A percentile compares a stretch with the other conserved stretches of the same genome.
phyloP scores from a whole-genome alignment of 1,140 invertebrate species.

The Cotesia glomerata region DNA sequence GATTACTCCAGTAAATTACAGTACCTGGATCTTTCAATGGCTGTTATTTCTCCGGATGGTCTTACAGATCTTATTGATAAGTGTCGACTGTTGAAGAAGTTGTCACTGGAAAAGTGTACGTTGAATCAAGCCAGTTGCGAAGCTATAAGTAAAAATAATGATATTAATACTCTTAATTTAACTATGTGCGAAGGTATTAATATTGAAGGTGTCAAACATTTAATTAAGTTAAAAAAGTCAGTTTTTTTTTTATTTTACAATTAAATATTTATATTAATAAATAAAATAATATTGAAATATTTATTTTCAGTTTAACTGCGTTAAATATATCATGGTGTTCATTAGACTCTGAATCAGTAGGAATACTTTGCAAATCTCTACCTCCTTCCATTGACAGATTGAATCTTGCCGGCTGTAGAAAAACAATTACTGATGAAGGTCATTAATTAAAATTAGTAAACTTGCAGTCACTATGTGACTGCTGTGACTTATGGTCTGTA shows the following conservation, averaged over 20 bases:
- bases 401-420: slow-evolving; percentile 81
- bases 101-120: slow-evolving; percentile 81
- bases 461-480: not conserved
- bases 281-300: slow-evolving; percentile 13
- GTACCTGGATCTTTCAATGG: slow-evolving; percentile 86
- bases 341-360: slow-evolving; percentile 68
- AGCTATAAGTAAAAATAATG: slow-evolving; percentile 70
- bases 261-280: not conserved
- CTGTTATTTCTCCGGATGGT: slow-evolving; percentile 67
- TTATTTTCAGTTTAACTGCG: slow-evolving; percentile 69
- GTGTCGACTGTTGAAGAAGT: slow-evolving; percentile 77
- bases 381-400: slow-evolving; percentile 72
- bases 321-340: slow-evolving; percentile 85
- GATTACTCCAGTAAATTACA: slow-evolving; percentile 67
- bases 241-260: slow-evolving; percentile 1
- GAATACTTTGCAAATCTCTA: slow-evolving; percentile 69
- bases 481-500: no score
- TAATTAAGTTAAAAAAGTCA: slow-evolving; percentile 70
- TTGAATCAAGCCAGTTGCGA: slow-evolving; percentile 70
- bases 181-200: slow-evolving; percentile 74
- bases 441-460: slow-evolving; percentile 50
- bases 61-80: slow-evolving; percentile 70
- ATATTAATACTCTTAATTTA: slow-evolving; percentile 77
- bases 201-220: slow-evolving; percentile 65
- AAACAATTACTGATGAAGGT: slow-evolving; percentile 78